Evolutionary conservation across 2,888 invertebrate genomes (phyloP).

Genomic region (Salticus scenicus): DNA sequence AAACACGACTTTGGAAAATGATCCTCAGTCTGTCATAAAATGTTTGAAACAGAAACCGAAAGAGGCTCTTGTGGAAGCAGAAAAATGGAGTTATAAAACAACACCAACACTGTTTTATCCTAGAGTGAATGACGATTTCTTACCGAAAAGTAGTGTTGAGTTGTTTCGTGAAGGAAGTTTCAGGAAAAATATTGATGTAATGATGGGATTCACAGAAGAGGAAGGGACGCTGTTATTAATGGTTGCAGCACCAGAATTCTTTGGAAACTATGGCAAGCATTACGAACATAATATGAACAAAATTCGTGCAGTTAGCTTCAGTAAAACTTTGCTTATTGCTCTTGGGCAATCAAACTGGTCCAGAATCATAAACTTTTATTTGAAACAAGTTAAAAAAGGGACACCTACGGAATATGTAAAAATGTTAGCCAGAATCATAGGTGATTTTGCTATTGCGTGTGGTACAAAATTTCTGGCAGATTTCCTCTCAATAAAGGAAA

Average conservation of each 20-base stretch:
- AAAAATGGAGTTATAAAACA: neutral
- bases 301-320: neutral
- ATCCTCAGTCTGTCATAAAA: neutral
- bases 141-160: neutral
- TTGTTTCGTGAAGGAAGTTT: neutral
- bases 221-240: constrained; percentile 67
- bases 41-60: neutral
- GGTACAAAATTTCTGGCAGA: constrained; percentile 50
- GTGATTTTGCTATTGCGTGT: constrained; percentile 47
- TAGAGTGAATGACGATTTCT: neutral
- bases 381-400: too few relatives aligned
- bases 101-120: neutral
- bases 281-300: constrained; percentile 14
- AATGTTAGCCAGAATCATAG: neutral
- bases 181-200: constrained; percentile 47
- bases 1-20: neutral
- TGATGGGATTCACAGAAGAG: constrained; percentile 58
- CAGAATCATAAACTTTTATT: too few relatives aligned
- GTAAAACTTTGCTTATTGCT: too few relatives aligned
- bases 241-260: constrained; percentile 30
- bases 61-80: neutral
- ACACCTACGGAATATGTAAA: too few relatives aligned
- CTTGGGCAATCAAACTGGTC: too few relatives aligned
- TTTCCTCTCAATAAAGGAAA: constrained; percentile 7
- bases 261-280: constrained; percentile 21